Evolutionary conservation across 2,113 vertebrate genomes (phyloP).

Genomic region (Siphamia tubifer): DNA sequence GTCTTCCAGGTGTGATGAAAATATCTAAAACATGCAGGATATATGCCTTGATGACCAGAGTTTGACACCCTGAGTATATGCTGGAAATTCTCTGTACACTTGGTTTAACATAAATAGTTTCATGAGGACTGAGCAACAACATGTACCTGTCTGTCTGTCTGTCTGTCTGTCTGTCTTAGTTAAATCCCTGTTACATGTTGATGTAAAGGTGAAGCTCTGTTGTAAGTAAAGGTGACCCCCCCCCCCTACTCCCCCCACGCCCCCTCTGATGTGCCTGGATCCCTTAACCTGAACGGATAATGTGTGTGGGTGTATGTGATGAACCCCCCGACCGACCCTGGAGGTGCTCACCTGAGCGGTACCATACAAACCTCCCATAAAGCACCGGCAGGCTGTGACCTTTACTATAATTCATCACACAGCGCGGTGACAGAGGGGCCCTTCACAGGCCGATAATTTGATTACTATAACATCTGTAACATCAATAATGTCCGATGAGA

Average conservation of each 20-base stretch:
- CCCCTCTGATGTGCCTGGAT: not conserved
- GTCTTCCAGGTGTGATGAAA: no score
- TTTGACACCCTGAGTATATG: no score
- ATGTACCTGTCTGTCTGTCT: no score
- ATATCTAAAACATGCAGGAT: no score
- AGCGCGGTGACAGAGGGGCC: slow-evolving; percentile 71
- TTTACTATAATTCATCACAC: slow-evolving; percentile 78
- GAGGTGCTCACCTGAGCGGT: slow-evolving; percentile 69
- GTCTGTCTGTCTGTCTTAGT: no score
- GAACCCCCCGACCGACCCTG: not conserved
- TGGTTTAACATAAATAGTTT: no score
- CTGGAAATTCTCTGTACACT: no score
- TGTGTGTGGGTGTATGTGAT: not conserved
- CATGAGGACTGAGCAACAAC: no score
- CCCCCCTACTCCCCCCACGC: not conserved
- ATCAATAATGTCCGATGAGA: slow-evolving; percentile 83
- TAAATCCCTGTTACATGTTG: no score
- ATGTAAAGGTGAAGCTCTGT: slow-evolving; percentile 20
- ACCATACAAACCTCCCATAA: slow-evolving; percentile 62
- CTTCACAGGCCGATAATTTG: slow-evolving; percentile 83
- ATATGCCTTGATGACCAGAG: no score
- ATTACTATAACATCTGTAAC: slow-evolving; percentile 85
- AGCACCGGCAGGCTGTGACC: slow-evolving; percentile 73
- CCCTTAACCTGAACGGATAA: slow-evolving; percentile 31
- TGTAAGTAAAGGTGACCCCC: not conserved